Conservation (phyloP, 2,888 invertebrate species). For the Troilus luridus region DNA sequence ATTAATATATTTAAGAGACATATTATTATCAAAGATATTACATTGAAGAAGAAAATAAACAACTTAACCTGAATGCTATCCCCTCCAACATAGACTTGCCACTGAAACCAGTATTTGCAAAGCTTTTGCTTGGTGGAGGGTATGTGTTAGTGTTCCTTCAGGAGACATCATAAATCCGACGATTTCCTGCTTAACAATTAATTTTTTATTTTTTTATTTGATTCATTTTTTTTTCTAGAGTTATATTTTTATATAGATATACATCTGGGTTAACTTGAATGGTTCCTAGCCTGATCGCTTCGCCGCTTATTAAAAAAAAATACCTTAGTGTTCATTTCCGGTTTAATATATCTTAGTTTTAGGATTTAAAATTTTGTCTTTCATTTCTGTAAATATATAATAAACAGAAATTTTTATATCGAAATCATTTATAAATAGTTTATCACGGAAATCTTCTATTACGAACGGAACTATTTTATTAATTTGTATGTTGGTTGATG, state of each 20-base stretch:
- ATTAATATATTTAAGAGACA: not conserved
- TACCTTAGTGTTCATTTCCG: not conserved
- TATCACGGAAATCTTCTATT: not conserved
- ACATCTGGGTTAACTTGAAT: not conserved
- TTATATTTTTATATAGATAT: not conserved
- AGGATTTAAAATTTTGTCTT: not conserved
- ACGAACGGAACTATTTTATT: not conserved
- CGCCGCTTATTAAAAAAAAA: not conserved
- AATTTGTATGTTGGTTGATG: not conserved
- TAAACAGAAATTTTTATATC: not conserved
- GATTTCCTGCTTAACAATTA: not conserved
- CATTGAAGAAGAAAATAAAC: not conserved
- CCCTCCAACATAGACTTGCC: not conserved
- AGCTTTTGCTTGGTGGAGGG: not conserved
- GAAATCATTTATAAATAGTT: not conserved
- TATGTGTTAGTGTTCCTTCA: not conserved
- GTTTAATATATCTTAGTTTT: not conserved
- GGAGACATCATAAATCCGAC: not conserved
- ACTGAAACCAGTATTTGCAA: constrained; percentile 13
- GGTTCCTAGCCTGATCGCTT: not conserved
- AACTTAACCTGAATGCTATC: not conserved
- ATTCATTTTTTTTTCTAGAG: not conserved
- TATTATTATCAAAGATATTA: not conserved
- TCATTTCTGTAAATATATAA: not conserved
- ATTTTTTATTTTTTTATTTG: not conserved